These are phyloP conservation scores for Clistopyga incitator DNA, from an alignment of 2,888 invertebrate species.

Conservation along the genomic window DNA sequence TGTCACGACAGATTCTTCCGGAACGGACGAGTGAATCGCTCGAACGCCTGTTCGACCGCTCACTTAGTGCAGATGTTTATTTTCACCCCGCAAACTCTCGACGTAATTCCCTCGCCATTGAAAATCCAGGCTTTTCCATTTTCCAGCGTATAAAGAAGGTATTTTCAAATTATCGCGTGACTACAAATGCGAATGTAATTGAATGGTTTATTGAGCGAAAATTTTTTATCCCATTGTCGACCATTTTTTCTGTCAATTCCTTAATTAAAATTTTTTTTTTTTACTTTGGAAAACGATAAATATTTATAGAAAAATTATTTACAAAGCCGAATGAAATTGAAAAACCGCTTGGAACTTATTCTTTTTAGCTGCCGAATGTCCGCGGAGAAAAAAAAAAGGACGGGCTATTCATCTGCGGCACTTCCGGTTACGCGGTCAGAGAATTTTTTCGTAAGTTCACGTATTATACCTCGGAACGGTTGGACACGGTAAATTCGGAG, in stretches of 20 bases:
- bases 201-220: too few species aligned
- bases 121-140: slow-evolving; percentile 15
- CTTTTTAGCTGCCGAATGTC: slow-evolving; percentile 8
- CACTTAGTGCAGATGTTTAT: slow-evolving; percentile 77
- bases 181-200: too few species aligned
- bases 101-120: slow-evolving; percentile 43
- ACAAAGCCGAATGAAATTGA: not conserved
- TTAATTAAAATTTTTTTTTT: too few species aligned
- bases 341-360: not conserved
- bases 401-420: slow-evolving; percentile 31
- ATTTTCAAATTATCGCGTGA: too few species aligned
- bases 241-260: too few species aligned
- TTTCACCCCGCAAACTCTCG: slow-evolving; percentile 70
- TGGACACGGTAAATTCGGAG: slow-evolving; percentile 57
- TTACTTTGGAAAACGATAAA: too few species aligned
- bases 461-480: slow-evolving; percentile 47
- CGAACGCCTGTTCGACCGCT: slow-evolving; percentile 26
- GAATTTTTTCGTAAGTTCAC: slow-evolving; percentile 24
- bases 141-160: not conserved
- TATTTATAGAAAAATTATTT: not conserved
- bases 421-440: slow-evolving; percentile 44
- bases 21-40: slow-evolving; percentile 29
- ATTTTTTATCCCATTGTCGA: too few species aligned
- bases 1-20: slow-evolving; percentile 44
- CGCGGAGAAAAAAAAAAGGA: not conserved